Percentiles rank a stretch among this genome's conserved stretches.
phyloP scores from a whole-genome alignment of 1,140 invertebrate species.

The Drosophila prosaltans region DNA sequence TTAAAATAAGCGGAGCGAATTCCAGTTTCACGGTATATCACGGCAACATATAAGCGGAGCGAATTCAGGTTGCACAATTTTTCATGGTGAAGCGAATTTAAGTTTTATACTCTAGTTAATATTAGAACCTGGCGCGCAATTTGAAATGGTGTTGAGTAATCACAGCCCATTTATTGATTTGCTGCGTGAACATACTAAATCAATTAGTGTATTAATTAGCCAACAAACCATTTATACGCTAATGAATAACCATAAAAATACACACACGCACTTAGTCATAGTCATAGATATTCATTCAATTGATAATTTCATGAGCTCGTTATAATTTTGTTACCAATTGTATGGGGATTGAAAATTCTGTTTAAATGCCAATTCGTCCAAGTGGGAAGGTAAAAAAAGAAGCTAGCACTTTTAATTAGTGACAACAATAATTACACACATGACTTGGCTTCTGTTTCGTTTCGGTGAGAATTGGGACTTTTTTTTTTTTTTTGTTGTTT shows the following conservation, averaged over 20 bases:
- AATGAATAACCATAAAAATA: conserved; percentile 13
- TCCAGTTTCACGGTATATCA: background rate
- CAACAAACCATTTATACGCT: conserved; percentile 3
- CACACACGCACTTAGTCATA: background rate
- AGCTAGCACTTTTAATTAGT: conserved; percentile 71
- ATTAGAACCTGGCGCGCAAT: background rate
- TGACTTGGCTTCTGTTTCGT: conserved; percentile 10
- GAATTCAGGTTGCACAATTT: no score
- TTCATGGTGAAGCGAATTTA: no score
- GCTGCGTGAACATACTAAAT: conserved; percentile 7
- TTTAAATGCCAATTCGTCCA: conserved; percentile 34
- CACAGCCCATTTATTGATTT: conserved; percentile 1
- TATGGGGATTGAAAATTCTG: conserved; percentile 44
- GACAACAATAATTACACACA: conserved; percentile 79
- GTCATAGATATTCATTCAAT: background rate
- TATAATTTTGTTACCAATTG: conserved; percentile 10
- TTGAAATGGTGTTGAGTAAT: background rate
- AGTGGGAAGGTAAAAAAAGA: conserved; percentile 10
- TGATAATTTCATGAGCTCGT: conserved; percentile 5
- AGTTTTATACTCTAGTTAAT: no score
- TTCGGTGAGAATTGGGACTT: background rate
- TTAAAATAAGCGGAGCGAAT: background rate
- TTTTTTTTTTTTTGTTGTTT: conserved; percentile 26
- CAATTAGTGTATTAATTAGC: conserved; percentile 7
- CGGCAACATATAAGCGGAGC: no score